Evolutionary conservation across 2,113 vertebrate genomes (phyloP).

Genomic region (Oryzias melastigma): DNA sequence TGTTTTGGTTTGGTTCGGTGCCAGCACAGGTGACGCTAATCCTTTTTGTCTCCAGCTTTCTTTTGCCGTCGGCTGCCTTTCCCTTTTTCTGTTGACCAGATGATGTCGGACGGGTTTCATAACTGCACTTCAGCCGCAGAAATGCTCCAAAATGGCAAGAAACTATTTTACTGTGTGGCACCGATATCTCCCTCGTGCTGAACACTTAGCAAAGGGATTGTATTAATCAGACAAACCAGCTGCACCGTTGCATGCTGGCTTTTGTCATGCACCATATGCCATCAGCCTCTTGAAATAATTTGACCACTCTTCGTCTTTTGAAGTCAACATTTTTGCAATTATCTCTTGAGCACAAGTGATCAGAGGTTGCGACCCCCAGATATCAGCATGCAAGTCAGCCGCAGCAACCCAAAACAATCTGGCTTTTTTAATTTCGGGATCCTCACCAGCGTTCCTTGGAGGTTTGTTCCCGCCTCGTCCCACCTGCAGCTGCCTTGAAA

Average conservation of each 20-base stretch:
- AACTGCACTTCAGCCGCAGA: conserved; percentile 36
- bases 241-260: not conserved
- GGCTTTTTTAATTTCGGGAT: conserved; percentile 12
- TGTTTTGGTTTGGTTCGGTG: conserved; percentile 58
- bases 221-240: conserved; percentile 1
- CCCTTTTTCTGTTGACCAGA: conserved; percentile 47
- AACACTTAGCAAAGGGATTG: not conserved
- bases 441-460: conserved; percentile 9
- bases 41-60: conserved; percentile 59
- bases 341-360: conserved; percentile 17
- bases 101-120: conserved; percentile 59
- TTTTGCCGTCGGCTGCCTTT: conserved; percentile 64
- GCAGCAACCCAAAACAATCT: not conserved
- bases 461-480: conserved; percentile 25
- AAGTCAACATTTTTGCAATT: conserved; percentile 17
- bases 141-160: conserved; percentile 21
- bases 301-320: not conserved
- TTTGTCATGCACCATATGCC: not conserved
- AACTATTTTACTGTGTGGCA: not conserved
- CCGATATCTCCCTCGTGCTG: not conserved
- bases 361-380: not conserved
- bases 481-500: conserved; percentile 28
- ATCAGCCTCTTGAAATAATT: not conserved
- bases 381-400: conserved; percentile 5
- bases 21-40: conserved; percentile 71